A percentile compares a stretch with the other conserved stretches of the same genome.
Evolutionary conservation across 2,888 invertebrate genomes (phyloP).

Genomic region (Zhuqinia jingwanae): DNA sequence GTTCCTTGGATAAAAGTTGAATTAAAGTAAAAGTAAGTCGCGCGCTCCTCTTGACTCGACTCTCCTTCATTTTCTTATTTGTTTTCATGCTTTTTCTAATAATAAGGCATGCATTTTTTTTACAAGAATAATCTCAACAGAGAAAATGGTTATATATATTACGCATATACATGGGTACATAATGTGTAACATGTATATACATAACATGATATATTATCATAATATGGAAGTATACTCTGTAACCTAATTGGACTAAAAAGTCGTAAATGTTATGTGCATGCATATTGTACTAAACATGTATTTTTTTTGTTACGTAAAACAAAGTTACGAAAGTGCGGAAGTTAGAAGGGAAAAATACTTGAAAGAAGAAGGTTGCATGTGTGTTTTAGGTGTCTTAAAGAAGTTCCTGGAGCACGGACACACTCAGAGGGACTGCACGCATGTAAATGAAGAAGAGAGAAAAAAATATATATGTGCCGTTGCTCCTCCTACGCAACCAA

Average conservation of each 20-base stretch:
- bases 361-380: not conserved
- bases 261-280: too few species aligned
- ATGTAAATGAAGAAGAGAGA: not conserved
- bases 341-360: too few species aligned
- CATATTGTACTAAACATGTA: too few species aligned
- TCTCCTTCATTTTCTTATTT: conserved; percentile 18
- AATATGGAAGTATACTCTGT: too few species aligned
- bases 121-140: conserved; percentile 12
- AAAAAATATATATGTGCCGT: not conserved
- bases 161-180: too few species aligned
- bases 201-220: too few species aligned
- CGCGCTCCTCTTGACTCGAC: conserved; percentile 10
- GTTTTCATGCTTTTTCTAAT: conserved; percentile 19
- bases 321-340: too few species aligned
- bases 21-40: conserved; percentile 29
- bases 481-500: too few species aligned
- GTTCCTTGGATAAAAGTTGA: conserved; percentile 23
- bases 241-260: too few species aligned
- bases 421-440: not conserved
- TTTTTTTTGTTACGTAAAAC: too few species aligned
- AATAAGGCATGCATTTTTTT: not conserved
- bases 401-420: not conserved
- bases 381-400: not conserved
- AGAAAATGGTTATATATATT: too few species aligned
- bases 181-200: too few species aligned